Evolutionary conservation across 2,888 invertebrate genomes (phyloP).

Genomic region (Tetragnatha montana): DNA sequence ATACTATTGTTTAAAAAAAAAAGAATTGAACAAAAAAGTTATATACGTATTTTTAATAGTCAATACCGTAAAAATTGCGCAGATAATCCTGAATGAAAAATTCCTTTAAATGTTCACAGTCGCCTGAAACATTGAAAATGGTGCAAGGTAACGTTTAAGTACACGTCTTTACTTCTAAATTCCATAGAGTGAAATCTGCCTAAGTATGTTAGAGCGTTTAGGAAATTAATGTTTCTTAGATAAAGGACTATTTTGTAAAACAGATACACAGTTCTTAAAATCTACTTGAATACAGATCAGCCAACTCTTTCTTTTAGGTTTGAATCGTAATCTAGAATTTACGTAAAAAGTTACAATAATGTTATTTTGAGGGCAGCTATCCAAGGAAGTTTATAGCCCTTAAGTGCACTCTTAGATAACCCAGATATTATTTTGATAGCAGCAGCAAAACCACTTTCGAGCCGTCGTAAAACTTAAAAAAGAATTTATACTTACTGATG

Average conservation of each 20-base stretch:
- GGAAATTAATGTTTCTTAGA: neutral
- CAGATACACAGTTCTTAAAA: neutral
- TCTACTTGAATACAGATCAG: neutral
- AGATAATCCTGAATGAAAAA: too few species aligned
- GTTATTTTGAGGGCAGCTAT: constrained; percentile 27
- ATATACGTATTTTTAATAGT: too few species aligned
- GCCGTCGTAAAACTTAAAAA: constrained; percentile 18
- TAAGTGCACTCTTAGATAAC: constrained; percentile 50
- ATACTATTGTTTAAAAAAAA: too few species aligned
- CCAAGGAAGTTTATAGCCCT: constrained; percentile 12
- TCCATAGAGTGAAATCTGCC: too few species aligned
- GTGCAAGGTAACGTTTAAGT: too few species aligned
- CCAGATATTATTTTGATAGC: constrained; percentile 47
- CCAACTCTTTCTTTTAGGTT: neutral
- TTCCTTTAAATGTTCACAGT: too few species aligned
- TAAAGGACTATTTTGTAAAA: neutral
- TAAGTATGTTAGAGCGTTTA: neutral
- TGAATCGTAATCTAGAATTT: constrained; percentile 15
- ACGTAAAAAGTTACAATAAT: constrained; percentile 7
- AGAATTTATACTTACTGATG: constrained; percentile 74
- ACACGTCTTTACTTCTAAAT: too few species aligned
- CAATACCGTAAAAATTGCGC: too few species aligned
- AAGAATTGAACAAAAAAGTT: too few species aligned
- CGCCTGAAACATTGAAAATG: too few species aligned
- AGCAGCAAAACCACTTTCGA: constrained; percentile 30